Base-by-base conservation (phyloP, 1,140 invertebrate species). In the Drosophila insularis region DNA sequence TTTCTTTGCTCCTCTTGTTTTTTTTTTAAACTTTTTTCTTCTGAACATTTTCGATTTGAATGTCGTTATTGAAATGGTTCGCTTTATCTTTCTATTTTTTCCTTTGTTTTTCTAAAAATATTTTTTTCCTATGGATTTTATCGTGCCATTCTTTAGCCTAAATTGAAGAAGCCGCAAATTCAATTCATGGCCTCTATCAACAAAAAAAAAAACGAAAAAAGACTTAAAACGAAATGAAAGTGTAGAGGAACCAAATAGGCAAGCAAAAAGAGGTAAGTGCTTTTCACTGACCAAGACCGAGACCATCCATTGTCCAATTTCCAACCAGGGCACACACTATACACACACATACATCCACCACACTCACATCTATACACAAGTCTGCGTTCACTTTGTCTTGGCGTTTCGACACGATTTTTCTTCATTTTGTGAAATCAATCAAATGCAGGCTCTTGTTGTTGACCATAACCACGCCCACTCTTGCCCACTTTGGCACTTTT, bases 391-490 rank as follows among this genome's bases (percentile, higher is more conserved):
- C 82, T 87, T 87, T 87, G 82, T 87, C 82, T 87, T 89, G 84
- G 69, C 84, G 76, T 82, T 87, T 89, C 79, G 79, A 87, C 79
- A 89, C 84, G 80, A 87, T 87, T 87, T 87, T 87, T 87, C 84
- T 87, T 87, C 84, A 87, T 87, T 87, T 87, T 87, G 59, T 39
- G 80, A 87, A 87, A 87, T 87, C 84, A 87, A 87, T 89, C 84
- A 87, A 87, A 89, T 80, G 84, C 84, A 87, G 82, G 79, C 82
- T 68, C 63, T 60, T 55, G 11, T 62, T 63, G 27, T 63, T 70
- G 72, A 71, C 72, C 75, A 78, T 21, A 63, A 65, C 62, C 62
- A 66, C 65, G 31, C 39, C 40, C 50, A 43, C 56, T 53, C 27
- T 35, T 31, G 65, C 46, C 54, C 59, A 70, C 21, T 56, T 50